A percentile compares a stretch with the other conserved stretches of the same genome.
Evolutionary conservation across 2,113 vertebrate genomes (phyloP).

Genomic region (Phainopepla nitens): DNA sequence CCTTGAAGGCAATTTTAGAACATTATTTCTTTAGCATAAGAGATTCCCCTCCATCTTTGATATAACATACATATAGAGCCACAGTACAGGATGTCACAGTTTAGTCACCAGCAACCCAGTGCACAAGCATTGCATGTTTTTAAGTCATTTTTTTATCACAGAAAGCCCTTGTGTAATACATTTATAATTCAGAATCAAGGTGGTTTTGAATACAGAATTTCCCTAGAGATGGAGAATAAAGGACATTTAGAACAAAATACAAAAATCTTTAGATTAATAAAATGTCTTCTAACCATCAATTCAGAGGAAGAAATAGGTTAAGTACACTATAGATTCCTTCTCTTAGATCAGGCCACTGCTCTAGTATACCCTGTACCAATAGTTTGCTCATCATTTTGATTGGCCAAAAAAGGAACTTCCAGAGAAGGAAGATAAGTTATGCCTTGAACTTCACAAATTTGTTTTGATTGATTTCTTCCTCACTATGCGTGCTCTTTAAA

Average conservation of each 20-base stretch:
- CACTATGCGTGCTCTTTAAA: background rate
- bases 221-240: background rate
- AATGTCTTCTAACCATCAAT: background rate
- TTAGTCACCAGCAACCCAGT: background rate
- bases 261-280: background rate
- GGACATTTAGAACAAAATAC: background rate
- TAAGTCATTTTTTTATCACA: background rate
- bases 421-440: background rate
- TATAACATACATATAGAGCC: background rate
- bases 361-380: background rate
- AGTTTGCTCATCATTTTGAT: background rate
- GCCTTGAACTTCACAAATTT: background rate
- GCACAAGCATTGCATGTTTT: accelerated
- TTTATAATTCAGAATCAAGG: background rate
- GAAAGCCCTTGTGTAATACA: background rate
- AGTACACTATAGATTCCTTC: background rate
- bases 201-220: background rate
- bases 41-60: background rate
- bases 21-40: background rate
- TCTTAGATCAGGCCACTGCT: background rate
- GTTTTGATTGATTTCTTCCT: background rate
- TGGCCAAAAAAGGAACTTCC: background rate
- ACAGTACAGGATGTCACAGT: background rate
- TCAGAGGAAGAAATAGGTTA: background rate
- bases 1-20: background rate